phyloP scores from a whole-genome alignment of 2,797 vertebrate genomes.

The Moxostoma hubbsi region DNA sequence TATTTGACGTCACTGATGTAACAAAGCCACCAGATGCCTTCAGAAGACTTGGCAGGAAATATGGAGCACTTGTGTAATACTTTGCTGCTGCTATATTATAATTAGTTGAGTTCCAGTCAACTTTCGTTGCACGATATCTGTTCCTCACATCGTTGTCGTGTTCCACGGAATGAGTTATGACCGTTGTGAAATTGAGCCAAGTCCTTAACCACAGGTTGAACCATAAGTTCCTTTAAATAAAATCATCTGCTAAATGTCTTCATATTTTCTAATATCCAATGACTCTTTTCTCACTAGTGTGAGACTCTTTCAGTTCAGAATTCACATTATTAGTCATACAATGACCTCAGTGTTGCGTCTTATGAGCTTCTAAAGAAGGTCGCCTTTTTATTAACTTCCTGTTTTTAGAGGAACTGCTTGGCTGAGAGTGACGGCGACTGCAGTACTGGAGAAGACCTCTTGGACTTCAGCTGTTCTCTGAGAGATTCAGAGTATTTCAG shows the following conservation, averaged over 20 bases:
- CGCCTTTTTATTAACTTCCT: not conserved
- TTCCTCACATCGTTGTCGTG: too few species aligned
- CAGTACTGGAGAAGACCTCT: slow-evolving; percentile 84
- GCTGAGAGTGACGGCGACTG: slow-evolving; percentile 77
- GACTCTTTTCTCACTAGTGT: not conserved
- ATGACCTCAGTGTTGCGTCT: not conserved
- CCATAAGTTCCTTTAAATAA: too few species aligned
- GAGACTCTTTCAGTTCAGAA: not conserved
- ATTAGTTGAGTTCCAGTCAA: too few species aligned
- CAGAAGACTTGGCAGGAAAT: too few species aligned
- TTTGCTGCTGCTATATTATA: too few species aligned
- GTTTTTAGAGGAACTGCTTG: slow-evolving; percentile 79
- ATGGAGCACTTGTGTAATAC: too few species aligned
- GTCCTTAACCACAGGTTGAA: too few species aligned
- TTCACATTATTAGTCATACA: slow-evolving; percentile 10
- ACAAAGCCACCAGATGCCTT: too few species aligned
- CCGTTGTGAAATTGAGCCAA: too few species aligned
- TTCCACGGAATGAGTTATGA: too few species aligned
- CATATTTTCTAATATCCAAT: not conserved
- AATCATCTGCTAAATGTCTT: not conserved
- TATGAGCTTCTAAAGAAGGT: not conserved
- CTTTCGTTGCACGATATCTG: too few species aligned
- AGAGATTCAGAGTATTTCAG: slow-evolving; percentile 84
- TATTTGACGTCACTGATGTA: too few species aligned
- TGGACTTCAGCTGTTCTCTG: slow-evolving; percentile 76